A percentile compares a stretch with the other conserved stretches of the same genome.
Evolutionary conservation across 2,888 invertebrate species (phyloP).

Genomic region (Celastrina argiolus): DNA sequence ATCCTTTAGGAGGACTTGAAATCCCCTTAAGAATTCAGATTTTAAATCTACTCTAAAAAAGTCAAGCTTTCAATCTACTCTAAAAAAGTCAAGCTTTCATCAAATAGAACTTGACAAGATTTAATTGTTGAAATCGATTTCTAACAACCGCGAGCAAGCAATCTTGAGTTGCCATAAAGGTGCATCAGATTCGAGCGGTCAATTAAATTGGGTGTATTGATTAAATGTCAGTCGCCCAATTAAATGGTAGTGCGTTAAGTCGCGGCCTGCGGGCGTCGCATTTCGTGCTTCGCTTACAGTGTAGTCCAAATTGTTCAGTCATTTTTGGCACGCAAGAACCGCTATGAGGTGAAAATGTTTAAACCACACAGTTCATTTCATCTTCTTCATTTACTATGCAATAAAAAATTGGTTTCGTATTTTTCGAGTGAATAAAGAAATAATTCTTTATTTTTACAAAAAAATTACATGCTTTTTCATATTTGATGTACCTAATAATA

Average conservation of each 20-base stretch:
- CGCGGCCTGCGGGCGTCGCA: slow-evolving; percentile 44
- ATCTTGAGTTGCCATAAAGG: slow-evolving; percentile 55
- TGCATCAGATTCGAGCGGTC: slow-evolving; percentile 58
- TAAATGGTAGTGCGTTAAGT: slow-evolving; percentile 49
- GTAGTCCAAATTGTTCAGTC: slow-evolving; percentile 30
- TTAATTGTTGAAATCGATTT: neutral
- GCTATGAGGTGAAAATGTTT: neutral
- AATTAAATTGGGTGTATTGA: slow-evolving; percentile 71
- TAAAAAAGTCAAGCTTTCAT: neutral
- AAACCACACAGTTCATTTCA: neutral
- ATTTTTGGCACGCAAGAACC: slow-evolving; percentile 42
- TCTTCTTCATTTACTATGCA: neutral
- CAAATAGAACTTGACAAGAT: neutral
- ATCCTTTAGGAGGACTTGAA: neutral
- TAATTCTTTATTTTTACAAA: no score
- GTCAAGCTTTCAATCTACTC: neutral
- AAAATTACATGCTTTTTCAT: no score
- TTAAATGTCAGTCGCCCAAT: slow-evolving; percentile 72
- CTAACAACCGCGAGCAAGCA: slow-evolving; percentile 39
- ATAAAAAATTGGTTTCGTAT: no score
- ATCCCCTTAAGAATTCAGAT: neutral
- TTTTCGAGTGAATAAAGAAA: no score
- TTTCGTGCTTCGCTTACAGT: slow-evolving; percentile 48
- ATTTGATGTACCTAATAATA: no score
- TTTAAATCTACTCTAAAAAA: neutral